Percentiles rank a stretch among this genome's conserved stretches.
Conservation (phyloP, 64 coral and sea anemone genomes). For the Cladopsammia gracilis region DNA sequence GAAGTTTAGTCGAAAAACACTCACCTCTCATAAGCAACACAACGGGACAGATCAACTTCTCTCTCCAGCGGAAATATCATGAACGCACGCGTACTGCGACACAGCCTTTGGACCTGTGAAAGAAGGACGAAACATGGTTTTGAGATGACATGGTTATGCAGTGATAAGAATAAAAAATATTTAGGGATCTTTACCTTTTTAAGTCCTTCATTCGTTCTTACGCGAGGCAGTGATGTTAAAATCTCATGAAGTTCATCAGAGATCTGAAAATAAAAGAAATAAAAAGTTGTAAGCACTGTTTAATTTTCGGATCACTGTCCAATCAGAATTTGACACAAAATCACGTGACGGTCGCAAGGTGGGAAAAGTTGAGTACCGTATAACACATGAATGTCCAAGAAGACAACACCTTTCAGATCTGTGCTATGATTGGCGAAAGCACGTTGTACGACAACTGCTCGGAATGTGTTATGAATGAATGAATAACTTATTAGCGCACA, state of each 20-base stretch:
- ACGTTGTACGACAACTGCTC: too few relatives aligned
- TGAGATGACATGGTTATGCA: too few relatives aligned
- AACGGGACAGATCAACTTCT: slow-evolving; percentile 78
- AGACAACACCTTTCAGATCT: too few relatives aligned
- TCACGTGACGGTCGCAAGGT: too few relatives aligned
- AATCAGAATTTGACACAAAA: too few relatives aligned
- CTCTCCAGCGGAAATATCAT: slow-evolving; percentile 88
- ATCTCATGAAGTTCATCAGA: slow-evolving; percentile 79
- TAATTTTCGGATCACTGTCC: too few relatives aligned
- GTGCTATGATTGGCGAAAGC: too few relatives aligned
- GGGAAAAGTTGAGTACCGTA: too few relatives aligned
- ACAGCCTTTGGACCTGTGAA: slow-evolving; percentile 77
- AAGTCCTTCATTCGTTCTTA: slow-evolving; percentile 62
- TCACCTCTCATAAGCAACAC: slow-evolving; percentile 90
- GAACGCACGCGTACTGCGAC: slow-evolving; percentile 84
- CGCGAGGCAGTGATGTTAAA: slow-evolving; percentile 72
- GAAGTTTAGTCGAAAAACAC: neutral
- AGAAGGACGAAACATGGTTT: neutral
- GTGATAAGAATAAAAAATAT: neutral
- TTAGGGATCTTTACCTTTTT: slow-evolving; percentile 61
- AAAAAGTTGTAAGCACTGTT: neutral
- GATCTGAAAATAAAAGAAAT: slow-evolving; percentile 46
- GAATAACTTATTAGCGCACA: too few relatives aligned
- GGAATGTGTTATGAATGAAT: too few relatives aligned
- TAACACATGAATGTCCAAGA: too few relatives aligned